Evolutionary conservation across 2,113 vertebrate species (phyloP).

Genomic region (Varanus salvator): DNA sequence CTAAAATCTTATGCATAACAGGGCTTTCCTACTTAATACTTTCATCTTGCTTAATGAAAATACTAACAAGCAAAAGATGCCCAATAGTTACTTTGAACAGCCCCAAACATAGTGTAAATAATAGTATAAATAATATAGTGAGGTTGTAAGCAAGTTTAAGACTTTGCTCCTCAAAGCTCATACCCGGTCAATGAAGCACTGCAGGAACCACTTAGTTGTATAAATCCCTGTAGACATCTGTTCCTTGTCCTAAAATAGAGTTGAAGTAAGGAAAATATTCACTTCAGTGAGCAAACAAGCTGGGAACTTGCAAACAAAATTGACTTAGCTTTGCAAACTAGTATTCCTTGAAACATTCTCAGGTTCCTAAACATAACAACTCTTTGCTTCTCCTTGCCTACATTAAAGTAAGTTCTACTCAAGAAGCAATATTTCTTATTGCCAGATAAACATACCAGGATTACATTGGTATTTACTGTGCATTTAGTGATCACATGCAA

Average conservation of each 20-base stretch:
- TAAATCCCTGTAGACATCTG: conserved; percentile 93
- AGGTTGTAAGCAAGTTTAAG: neutral
- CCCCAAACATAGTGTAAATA: neutral
- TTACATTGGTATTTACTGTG: too few relatives aligned
- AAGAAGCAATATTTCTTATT: neutral
- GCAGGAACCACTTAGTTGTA: conserved; percentile 96
- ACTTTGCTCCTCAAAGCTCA: conserved; percentile 46
- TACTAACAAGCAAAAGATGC: neutral
- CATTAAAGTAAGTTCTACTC: neutral
- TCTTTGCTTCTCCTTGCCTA: neutral
- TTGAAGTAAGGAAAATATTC: neutral
- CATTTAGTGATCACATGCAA: too few relatives aligned
- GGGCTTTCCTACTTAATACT: neutral
- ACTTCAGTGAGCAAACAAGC: conserved; percentile 20
- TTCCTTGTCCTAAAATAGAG: conserved; percentile 85
- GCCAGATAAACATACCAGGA: neutral
- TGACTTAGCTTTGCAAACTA: neutral
- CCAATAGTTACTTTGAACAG: neutral
- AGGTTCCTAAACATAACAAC: neutral
- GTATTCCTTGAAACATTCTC: neutral
- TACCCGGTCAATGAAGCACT: conserved; percentile 94
- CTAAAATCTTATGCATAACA: neutral
- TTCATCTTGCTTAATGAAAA: neutral
- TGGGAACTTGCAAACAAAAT: neutral
- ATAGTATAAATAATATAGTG: neutral